Base-by-base conservation (phyloP, 2,113 vertebrate genomes). In the Mastomys natalensis region DNA sequence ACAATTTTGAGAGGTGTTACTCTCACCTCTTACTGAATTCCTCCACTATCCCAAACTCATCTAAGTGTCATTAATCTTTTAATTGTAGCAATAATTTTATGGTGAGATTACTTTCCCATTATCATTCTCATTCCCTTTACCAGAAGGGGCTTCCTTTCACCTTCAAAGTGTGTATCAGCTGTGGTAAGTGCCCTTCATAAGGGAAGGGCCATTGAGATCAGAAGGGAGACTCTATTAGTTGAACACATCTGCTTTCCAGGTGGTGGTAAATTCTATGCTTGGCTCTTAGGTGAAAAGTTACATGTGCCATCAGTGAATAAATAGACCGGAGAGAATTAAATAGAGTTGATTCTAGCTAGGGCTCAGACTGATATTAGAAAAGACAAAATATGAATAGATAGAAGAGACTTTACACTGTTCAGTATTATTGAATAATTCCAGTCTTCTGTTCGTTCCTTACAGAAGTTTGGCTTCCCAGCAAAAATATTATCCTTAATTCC, bases 211-310 rank as follows among this genome's bases (percentile, higher is more conserved):
- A 66, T 4, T 19, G 92, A 60, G 37, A 95, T 81, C 89, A 97
- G 95, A 97, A 96, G 90, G 91, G 45, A 94, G 62, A 87, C 70
- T 45, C 96, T 89, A 97, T 97, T 97, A 97, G 81, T 64, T 81
- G 94, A 96, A 72, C 90, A 95, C 98, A 97, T 96, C 97, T 98
- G 96, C 77, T 97, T 90, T 91, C 95, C 96, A 95, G 95, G 95
- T 97, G 94, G 90, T 13, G 0, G 48, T n/a, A 80, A 95, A 94
- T 91, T 93, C 94, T 96, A 62, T n/a, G 88, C 77, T 91, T 97
- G 96, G 81, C 89, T 92, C 81, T 43, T 51, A 87, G 87, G 90
- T 97, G 95, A 77, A 96, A 95, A 97, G 96, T 87, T 89, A 37
- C 86, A 51, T 4, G 0, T 95, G 95, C 55, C 82, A 97, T 97